Evolutionary conservation across 2,888 invertebrate genomes (phyloP).

Genomic region (Folsomia candida): DNA sequence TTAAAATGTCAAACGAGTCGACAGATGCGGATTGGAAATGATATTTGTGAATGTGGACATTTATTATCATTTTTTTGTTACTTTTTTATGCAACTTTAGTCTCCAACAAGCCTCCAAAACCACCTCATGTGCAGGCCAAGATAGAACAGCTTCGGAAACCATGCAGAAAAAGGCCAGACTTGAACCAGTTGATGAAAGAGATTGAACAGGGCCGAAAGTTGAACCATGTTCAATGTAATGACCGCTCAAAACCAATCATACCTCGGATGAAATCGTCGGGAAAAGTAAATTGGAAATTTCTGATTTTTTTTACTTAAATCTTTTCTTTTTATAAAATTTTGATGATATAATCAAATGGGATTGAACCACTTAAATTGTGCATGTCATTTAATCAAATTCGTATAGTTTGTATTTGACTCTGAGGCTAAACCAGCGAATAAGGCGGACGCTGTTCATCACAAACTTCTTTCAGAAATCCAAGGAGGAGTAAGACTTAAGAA

Average conservation of each 20-base stretch:
- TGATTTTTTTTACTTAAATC: background rate
- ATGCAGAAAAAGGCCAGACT: constrained; percentile 59
- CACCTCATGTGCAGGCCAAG: constrained; percentile 21
- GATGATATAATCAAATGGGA: background rate
- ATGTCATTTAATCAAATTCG: background rate
- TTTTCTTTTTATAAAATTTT: background rate
- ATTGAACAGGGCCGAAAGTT: constrained; percentile 69
- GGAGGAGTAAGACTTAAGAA: constrained; percentile 72
- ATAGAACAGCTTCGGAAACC: constrained; percentile 58
- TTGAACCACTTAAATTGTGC: constrained; percentile 1
- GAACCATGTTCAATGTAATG: constrained; percentile 80
- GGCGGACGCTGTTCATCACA: constrained; percentile 49
- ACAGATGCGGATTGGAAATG: too few species aligned
- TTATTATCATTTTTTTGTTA: too few species aligned
- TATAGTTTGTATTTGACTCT: constrained; percentile 44
- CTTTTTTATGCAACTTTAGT: too few species aligned
- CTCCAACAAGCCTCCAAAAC: constrained; percentile 26
- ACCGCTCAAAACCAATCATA: constrained; percentile 64
- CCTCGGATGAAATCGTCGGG: constrained; percentile 54
- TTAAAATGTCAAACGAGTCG: too few species aligned
- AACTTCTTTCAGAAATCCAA: constrained; percentile 60
- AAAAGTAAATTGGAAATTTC: constrained; percentile 42
- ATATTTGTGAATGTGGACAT: too few species aligned
- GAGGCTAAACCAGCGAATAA: constrained; percentile 49
- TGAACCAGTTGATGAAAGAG: constrained; percentile 87